These are phyloP conservation scores for Pteropus alecto DNA, from an alignment of 2,113 vertebrate genomes.

Conservation along the genomic window DNA sequence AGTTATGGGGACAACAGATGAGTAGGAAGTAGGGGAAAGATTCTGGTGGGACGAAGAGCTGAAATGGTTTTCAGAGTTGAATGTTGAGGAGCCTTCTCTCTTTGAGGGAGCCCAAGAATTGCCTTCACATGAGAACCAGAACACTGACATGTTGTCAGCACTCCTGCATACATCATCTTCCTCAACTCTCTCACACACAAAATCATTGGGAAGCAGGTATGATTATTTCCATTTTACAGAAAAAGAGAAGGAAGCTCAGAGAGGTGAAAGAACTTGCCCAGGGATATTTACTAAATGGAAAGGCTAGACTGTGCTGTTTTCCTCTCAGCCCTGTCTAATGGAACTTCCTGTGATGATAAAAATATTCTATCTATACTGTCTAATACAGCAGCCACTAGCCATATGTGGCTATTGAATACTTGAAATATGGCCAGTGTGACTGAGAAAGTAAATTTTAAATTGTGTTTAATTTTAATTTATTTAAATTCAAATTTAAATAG, in stretches of 20 bases:
- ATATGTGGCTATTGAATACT: background rate
- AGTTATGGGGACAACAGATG: background rate
- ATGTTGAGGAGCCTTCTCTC: background rate
- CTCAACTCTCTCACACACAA: background rate
- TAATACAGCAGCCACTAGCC: background rate
- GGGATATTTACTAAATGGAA: background rate
- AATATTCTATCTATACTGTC: background rate
- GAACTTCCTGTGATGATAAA: background rate
- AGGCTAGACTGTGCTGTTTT: background rate
- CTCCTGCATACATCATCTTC: background rate
- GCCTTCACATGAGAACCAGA: background rate
- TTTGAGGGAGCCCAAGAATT: background rate
- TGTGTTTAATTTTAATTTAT: conserved; percentile 14
- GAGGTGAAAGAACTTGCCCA: background rate
- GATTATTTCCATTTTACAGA: background rate
- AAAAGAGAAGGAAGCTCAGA: background rate
- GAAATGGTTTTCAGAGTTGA: background rate
- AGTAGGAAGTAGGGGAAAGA: background rate
- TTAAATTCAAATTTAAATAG: background rate
- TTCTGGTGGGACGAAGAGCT: background rate
- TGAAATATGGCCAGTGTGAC: background rate
- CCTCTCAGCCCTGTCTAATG: background rate
- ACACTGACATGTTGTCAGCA: background rate
- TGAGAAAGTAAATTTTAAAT: conserved; percentile 3
- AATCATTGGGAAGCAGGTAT: background rate